These are phyloP conservation scores for Cryptoblepharus egeriae DNA, from an alignment of 2,797 vertebrate genomes.

Conservation along the genomic window DNA sequence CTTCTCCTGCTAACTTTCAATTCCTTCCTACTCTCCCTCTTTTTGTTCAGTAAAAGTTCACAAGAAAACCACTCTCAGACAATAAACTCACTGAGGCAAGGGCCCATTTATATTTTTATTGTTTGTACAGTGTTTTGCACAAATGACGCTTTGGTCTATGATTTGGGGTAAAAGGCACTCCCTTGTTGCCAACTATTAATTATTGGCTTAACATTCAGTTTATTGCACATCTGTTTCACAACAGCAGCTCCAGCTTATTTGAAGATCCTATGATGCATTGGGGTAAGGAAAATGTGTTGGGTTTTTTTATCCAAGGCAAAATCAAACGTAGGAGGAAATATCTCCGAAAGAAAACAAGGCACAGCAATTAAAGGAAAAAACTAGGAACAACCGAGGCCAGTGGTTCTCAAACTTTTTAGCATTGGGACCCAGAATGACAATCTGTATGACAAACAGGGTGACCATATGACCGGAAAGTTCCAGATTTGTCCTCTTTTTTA, in stretches of 20 bases:
- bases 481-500: too few relatives aligned
- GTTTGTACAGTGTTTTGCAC: conserved; percentile 22
- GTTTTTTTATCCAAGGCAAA: background rate
- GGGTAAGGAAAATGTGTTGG: background rate
- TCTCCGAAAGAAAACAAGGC: background rate
- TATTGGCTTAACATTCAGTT: conserved; percentile 12
- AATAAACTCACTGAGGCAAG: conserved; percentile 20
- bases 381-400: too few relatives aligned
- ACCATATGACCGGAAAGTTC: too few relatives aligned
- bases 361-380: background rate
- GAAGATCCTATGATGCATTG: background rate
- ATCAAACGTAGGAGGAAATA: too few relatives aligned
- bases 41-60: background rate
- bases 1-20: background rate
- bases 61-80: background rate
- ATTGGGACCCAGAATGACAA: too few relatives aligned
- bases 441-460: too few relatives aligned
- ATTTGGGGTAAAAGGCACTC: background rate
- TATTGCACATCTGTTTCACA: conserved; percentile 29
- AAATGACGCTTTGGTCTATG: conserved; percentile 13
- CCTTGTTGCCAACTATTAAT: conserved; percentile 26
- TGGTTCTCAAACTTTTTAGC: too few relatives aligned
- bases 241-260: conserved; percentile 4
- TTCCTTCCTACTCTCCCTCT: background rate
- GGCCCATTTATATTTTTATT: conserved; percentile 30